Conservation (phyloP, 2,888 invertebrate species). For the Andrena bicolor region DNA sequence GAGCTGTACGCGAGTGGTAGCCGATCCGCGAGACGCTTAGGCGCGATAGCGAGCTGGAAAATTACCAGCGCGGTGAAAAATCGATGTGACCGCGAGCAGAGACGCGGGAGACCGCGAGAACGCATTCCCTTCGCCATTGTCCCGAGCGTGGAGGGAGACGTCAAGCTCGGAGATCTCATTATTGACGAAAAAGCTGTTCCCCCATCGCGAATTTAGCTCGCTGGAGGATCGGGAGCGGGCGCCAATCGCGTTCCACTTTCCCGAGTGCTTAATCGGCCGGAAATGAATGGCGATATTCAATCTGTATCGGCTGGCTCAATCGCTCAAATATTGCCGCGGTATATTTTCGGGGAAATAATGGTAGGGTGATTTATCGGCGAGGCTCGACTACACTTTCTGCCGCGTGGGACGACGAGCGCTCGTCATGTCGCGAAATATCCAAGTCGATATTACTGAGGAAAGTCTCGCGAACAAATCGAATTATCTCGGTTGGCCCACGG, state of each 20-base stretch:
- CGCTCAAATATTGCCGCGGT: slow-evolving; percentile 33
- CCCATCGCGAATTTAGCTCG: slow-evolving; percentile 40
- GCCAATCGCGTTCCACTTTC: slow-evolving; percentile 52
- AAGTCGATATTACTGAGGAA: background rate
- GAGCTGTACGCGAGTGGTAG: background rate
- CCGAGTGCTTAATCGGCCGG: slow-evolving; percentile 55
- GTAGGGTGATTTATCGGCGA: background rate
- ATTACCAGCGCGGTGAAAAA: slow-evolving; percentile 30
- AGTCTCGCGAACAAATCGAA: too few species aligned
- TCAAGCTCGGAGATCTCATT: slow-evolving; percentile 26
- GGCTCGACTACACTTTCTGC: background rate
- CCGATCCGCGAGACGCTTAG: slow-evolving; percentile 14
- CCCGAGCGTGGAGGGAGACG: slow-evolving; percentile 13
- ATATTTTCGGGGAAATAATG: slow-evolving; percentile 30
- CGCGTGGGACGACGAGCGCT: background rate
- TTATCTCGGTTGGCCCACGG: too few species aligned
- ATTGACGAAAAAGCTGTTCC: slow-evolving; percentile 45
- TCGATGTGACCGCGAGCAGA: slow-evolving; percentile 20
- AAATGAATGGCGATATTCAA: slow-evolving; percentile 55
- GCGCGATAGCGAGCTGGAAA: slow-evolving; percentile 16
- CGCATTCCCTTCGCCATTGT: slow-evolving; percentile 39
- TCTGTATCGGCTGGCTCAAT: slow-evolving; percentile 44
- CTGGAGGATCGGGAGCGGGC: slow-evolving; percentile 15
- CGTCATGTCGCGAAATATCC: background rate
- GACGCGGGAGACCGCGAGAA: slow-evolving; percentile 24